These are phyloP conservation scores for Zele albiditarsus DNA, from an alignment of 2,888 invertebrate species.

Conservation along the genomic window DNA sequence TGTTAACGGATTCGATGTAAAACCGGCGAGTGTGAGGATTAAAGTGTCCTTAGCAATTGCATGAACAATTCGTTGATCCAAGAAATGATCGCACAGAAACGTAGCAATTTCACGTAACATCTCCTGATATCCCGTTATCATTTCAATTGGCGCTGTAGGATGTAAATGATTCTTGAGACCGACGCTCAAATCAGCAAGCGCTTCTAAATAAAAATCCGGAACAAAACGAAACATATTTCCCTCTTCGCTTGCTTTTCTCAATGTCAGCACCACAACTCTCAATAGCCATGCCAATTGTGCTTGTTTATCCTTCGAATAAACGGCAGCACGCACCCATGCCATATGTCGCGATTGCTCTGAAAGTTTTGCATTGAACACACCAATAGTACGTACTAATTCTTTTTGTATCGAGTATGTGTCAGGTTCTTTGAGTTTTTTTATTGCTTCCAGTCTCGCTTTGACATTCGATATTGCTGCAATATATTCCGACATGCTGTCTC, in stretches of 20 bases:
- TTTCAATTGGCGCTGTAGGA: slow-evolving; percentile 77
- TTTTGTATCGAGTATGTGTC: slow-evolving; percentile 71
- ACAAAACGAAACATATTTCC: slow-evolving; percentile 81
- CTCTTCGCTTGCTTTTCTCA: slow-evolving; percentile 77
- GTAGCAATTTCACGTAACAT: slow-evolving; percentile 79
- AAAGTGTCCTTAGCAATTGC: slow-evolving; percentile 85
- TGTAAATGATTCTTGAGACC: slow-evolving; percentile 80
- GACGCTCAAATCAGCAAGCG: slow-evolving; percentile 79
- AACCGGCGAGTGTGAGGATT: slow-evolving; percentile 84
- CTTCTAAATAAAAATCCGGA: slow-evolving; percentile 83
- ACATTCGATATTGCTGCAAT: slow-evolving; percentile 78
- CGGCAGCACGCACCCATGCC: slow-evolving; percentile 81
- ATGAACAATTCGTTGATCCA: slow-evolving; percentile 83
- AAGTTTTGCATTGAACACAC: slow-evolving; percentile 77
- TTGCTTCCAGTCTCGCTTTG: slow-evolving; percentile 72
- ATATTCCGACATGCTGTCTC: slow-evolving; percentile 80
- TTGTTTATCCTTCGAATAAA: slow-evolving; percentile 80
- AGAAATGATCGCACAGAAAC: slow-evolving; percentile 84
- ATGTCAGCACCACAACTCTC: slow-evolving; percentile 76
- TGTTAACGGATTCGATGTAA: slow-evolving; percentile 83
- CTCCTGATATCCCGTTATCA: slow-evolving; percentile 76
- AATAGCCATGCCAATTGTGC: slow-evolving; percentile 78
- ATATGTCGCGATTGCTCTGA: slow-evolving; percentile 79
- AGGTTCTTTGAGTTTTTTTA: slow-evolving; percentile 61
- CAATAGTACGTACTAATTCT: slow-evolving; percentile 76